A percentile compares a stretch with the other conserved stretches of the same genome.
phyloP scores from a whole-genome alignment of 2,113 vertebrate genomes.

The Uropsilus gracilis region DNA sequence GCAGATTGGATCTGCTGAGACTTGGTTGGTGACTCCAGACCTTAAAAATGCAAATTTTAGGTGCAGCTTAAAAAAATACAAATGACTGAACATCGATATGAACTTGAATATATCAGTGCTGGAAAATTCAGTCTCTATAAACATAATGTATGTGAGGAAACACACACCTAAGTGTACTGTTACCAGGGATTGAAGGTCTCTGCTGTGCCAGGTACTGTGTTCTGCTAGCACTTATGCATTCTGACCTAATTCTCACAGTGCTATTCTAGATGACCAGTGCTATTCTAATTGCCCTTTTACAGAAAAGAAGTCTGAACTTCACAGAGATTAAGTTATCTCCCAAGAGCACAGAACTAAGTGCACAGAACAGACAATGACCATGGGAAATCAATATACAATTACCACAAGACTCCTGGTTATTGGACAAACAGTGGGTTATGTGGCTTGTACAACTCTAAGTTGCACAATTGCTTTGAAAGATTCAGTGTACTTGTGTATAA shows the following conservation, averaged over 20 bases:
- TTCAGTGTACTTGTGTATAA: not conserved
- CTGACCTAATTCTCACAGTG: not conserved
- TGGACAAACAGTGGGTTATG: not conserved
- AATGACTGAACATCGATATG: not conserved
- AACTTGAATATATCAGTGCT: not conserved
- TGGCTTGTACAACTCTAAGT: not conserved
- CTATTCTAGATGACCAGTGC: not conserved
- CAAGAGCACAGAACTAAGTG: not conserved
- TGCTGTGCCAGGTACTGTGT: not conserved
- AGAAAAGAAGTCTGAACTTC: not conserved
- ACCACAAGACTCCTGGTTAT: not conserved
- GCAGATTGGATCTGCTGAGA: not conserved
- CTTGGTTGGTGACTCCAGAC: not conserved
- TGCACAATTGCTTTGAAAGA: not conserved
- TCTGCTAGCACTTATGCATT: not conserved
- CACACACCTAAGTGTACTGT: not conserved
- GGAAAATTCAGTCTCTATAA: not conserved
- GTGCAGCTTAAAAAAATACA: not conserved
- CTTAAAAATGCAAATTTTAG: slow-evolving; percentile 16
- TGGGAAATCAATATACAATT: not conserved
- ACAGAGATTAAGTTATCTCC: not conserved
- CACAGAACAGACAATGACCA: not conserved
- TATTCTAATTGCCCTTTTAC: not conserved
- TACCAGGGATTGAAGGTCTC: not conserved
- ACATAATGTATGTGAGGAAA: not conserved